These are phyloP conservation scores for Eilema caniola DNA, from an alignment of 2,888 invertebrate genomes.

Conservation along the genomic window DNA sequence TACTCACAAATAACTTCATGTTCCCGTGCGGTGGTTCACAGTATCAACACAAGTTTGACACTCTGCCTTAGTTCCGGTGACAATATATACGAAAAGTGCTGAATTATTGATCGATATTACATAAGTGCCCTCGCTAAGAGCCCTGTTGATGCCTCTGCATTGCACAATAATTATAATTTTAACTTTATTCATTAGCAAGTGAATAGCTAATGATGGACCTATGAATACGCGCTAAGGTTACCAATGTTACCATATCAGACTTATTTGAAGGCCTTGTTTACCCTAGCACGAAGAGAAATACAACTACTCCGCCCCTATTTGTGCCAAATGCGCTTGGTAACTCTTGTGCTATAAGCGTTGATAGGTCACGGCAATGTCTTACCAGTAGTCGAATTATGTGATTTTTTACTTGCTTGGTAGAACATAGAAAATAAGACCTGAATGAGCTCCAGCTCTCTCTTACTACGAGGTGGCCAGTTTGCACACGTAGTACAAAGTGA, in stretches of 20 bases:
- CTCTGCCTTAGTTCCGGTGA: slow-evolving; percentile 31
- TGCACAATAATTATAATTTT: slow-evolving; percentile 33
- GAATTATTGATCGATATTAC: slow-evolving; percentile 53
- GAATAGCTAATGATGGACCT: slow-evolving; percentile 26
- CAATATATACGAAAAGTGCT: slow-evolving; percentile 60
- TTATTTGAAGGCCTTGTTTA: background rate
- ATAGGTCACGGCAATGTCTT: no score
- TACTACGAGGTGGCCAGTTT: no score
- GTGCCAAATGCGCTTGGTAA: no score
- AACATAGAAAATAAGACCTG: no score
- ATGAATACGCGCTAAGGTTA: slow-evolving; percentile 32
- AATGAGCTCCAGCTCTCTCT: no score
- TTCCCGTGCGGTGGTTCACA: slow-evolving; percentile 37
- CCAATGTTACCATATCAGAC: background rate
- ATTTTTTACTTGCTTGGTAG: no score
- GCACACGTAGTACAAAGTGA: no score
- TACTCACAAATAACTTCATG: slow-evolving; percentile 73
- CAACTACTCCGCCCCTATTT: no score
- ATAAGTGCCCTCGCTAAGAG: slow-evolving; percentile 46
- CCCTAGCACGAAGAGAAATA: background rate
- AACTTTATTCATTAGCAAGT: slow-evolving; percentile 20
- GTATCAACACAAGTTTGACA: slow-evolving; percentile 45
- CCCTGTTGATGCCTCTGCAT: slow-evolving; percentile 33
- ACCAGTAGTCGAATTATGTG: no score
- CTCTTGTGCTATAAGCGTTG: no score